A percentile compares a stretch with the other conserved stretches of the same genome.
These are phyloP conservation scores for Hycleus cichorii DNA, from an alignment of 1,140 invertebrate genomes.

Conservation along the genomic window DNA sequence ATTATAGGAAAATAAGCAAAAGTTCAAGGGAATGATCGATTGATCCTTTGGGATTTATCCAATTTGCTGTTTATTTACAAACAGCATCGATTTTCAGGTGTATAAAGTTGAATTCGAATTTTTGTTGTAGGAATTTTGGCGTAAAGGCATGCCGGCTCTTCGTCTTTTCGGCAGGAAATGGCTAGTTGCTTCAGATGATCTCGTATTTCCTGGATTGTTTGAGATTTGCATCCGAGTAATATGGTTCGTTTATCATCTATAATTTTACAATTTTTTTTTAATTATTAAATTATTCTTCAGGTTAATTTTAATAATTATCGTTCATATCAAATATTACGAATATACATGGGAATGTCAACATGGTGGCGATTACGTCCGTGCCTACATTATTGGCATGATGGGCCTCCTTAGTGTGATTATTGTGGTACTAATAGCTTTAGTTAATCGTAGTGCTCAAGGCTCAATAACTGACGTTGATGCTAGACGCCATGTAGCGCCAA, in stretches of 20 bases:
- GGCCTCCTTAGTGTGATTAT: conserved; percentile 52
- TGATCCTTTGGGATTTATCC: too few relatives aligned
- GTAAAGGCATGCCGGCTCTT: conserved; percentile 57
- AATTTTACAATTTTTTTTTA: not conserved
- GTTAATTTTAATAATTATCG: conserved; percentile 57
- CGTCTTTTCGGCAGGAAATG: conserved; percentile 70
- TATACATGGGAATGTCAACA: conserved; percentile 54
- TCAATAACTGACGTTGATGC: conserved; percentile 62
- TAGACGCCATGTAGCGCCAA: conserved; percentile 55
- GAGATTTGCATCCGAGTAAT: conserved; percentile 63
- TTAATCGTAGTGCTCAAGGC: conserved; percentile 60
- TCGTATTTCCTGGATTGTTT: conserved; percentile 70
- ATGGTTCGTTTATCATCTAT: conserved; percentile 47
- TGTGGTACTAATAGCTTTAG: conserved; percentile 55
- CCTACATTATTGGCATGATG: conserved; percentile 59
- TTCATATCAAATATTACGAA: conserved; percentile 55
- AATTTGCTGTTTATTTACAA: too few relatives aligned
- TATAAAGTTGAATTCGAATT: too few relatives aligned
- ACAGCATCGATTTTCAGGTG: too few relatives aligned
- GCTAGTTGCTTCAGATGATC: conserved; percentile 68
- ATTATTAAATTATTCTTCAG: conserved; percentile 39
- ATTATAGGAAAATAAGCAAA: too few relatives aligned
- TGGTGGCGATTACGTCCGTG: conserved; percentile 58
- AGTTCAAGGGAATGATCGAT: too few relatives aligned
- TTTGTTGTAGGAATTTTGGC: too few relatives aligned